Evolutionary conservation across 2,888 invertebrate species (phyloP), one percentile per base, ranked within the genome.

Genomic region (Nymphalis c-album): DNA sequence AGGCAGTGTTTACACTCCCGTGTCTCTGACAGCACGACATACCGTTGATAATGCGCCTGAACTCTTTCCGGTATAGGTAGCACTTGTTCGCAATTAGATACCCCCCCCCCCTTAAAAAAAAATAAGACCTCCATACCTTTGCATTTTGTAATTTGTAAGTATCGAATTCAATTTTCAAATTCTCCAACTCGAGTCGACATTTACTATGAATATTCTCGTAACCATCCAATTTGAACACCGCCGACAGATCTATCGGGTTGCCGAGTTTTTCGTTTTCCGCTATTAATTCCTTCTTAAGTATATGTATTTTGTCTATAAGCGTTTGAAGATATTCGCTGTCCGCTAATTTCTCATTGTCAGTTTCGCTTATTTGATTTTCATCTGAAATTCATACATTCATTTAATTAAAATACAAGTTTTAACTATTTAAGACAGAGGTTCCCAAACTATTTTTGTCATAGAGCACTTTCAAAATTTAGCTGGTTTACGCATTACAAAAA

Each of bases 101-200:
- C 2, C 22, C 22, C 22, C n/a, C 47, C 8, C n/a, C 17, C 17
- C 0, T 47, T n/a, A 7, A 47, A 5, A 47, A 7, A 47, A 5
- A 47, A 17, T 17, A 48, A 18, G n/a, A 48, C 5, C 53, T 16
- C 16, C 53, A 31, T 6, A 55, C 53, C 53, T 80, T 83, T 13
- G 50, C 59, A 18, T 67, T 73, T 45, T 68, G 62, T 18, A 60
- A 48, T 40, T 72, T 73, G 74, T 94, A 94, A 51, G 90, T 84
- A 73, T 97, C 96, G 78, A 95, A 95, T 76, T 96, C 95, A 53
- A 93, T 90, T 74, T 93, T 94, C 22, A 96, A 80, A 45, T 82
- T 88, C 18, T 94, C 94, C 60, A 94, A 92, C 73, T 96, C 95
- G 65, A 95, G 94, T 76, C 93, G 93, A 76, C 96, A 96, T 65